Percentiles rank a stretch among this genome's conserved stretches.
phyloP scores from a whole-genome alignment of 2,113 vertebrate species.

The Phalacrocorax brasilianus region DNA sequence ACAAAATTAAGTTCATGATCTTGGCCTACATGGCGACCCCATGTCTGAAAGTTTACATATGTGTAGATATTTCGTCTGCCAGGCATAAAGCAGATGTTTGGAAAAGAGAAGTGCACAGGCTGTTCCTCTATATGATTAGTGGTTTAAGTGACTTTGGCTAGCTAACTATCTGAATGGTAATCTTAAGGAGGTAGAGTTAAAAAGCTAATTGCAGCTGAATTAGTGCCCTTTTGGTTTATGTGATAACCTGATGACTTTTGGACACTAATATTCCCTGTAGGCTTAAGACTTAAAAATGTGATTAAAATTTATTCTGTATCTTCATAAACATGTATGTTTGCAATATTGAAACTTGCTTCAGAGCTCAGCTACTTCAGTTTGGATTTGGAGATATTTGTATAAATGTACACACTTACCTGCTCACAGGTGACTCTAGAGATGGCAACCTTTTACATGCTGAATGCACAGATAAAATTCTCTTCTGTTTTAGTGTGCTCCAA shows the following conservation, averaged over 20 bases:
- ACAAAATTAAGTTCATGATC: not conserved
- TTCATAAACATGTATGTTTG: not conserved
- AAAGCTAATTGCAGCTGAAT: not conserved
- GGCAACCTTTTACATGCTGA: not conserved
- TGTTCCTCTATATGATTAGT: not conserved
- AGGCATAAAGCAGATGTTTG: not conserved
- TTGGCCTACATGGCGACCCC: not conserved
- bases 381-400: not conserved
- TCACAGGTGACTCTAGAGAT: not conserved
- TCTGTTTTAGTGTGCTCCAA: not conserved
- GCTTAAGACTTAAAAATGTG: not conserved
- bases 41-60: not conserved
- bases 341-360: not conserved
- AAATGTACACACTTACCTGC: not conserved
- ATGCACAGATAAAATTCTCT: not conserved
- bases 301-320: not conserved
- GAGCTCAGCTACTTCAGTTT: not conserved
- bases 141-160: not conserved
- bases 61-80: not conserved
- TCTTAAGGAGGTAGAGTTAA: not conserved
- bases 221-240: not conserved
- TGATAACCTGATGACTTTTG: not conserved
- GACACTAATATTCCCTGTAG: not conserved
- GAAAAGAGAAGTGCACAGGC: not conserved
- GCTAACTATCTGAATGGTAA: not conserved